These are phyloP conservation scores for Oxyura jamaicensis DNA, from an alignment of 2,113 vertebrate species.

Conservation along the genomic window DNA sequence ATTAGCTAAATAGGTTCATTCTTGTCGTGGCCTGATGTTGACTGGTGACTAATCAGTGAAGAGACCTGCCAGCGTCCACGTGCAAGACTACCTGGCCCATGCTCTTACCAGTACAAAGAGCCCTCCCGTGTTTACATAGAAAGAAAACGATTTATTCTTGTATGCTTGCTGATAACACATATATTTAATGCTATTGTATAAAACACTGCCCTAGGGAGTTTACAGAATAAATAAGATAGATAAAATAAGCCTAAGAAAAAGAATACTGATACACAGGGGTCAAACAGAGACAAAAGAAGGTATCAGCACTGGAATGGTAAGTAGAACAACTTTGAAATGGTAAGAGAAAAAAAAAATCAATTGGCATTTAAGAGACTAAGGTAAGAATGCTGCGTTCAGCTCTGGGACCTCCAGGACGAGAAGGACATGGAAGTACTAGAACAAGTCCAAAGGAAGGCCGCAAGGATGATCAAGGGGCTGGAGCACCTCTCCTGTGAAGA, in stretches of 20 bases:
- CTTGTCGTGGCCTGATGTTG: background rate
- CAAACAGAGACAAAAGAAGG: background rate
- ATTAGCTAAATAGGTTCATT: background rate
- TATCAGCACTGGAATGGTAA: background rate
- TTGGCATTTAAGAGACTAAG: background rate
- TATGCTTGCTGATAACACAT: background rate
- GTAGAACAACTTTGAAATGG: background rate
- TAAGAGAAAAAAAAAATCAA: background rate
- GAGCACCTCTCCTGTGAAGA: too few species aligned
- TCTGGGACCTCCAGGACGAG: too few species aligned
- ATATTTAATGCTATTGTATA: background rate
- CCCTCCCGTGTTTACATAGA: background rate
- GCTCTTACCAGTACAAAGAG: rapidly evolving
- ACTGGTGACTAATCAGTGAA: background rate
- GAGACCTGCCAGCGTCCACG: background rate
- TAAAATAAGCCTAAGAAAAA: background rate
- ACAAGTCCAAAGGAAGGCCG: too few species aligned
- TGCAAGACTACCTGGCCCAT: background rate
- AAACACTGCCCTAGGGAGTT: background rate
- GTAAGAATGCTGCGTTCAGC: too few species aligned
- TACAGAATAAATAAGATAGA: background rate
- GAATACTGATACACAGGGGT: background rate
- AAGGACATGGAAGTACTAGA: too few species aligned
- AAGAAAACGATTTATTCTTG: background rate
- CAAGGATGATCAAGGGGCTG: too few species aligned